Evolutionary conservation across 1,140 invertebrate genomes (phyloP), one percentile per base, ranked within the genome.

Genomic region (Oppia nitens): DNA sequence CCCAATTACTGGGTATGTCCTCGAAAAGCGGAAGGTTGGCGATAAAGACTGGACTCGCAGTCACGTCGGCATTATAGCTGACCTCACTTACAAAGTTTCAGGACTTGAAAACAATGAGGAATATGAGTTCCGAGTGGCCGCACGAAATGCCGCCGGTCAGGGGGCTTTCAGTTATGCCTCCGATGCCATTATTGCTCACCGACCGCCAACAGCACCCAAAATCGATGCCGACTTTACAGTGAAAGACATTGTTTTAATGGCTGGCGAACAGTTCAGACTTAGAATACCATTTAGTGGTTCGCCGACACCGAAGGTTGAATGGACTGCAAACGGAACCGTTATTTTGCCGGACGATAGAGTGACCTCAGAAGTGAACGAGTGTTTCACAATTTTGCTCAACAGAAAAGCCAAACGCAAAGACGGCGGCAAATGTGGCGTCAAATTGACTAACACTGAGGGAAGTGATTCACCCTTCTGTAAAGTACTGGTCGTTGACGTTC

Each of bases 51-150:
- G 92, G 92, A 85, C 94, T 14, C 56, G 56, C 56, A 1, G 25
- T n/a, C 78, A 86, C 93, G 63, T 98, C 79, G 78, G 95, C 53
- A 81, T 98, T 0, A 79, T 85, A 32, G 95, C 95, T 24, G 95
- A 98, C 71, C 99, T 98, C 75, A 90, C 97, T 65, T 93, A 98
- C 68, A 96, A 95, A 1, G 80, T 96, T 28, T 87, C 86, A 67
- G 90, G 90, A 53, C 77, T 97, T 48, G 82, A 85, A 67, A 88
- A 92, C 70, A 90, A 90, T 25, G 87, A 94, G 69, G 85, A 93
- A 67, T 98, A 98, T 72, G 83, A n/a, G n/a, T n/a, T n/a, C n/a
- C 79, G 95, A 63, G 84, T 98, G 2, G 66, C 88, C 70, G 94
- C 95, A 21, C 84, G 97, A 0, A 98, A 98, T 72, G 92, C 94